phyloP scores from a whole-genome alignment of 2,888 invertebrate species.

The Penaeus monodon region DNA sequence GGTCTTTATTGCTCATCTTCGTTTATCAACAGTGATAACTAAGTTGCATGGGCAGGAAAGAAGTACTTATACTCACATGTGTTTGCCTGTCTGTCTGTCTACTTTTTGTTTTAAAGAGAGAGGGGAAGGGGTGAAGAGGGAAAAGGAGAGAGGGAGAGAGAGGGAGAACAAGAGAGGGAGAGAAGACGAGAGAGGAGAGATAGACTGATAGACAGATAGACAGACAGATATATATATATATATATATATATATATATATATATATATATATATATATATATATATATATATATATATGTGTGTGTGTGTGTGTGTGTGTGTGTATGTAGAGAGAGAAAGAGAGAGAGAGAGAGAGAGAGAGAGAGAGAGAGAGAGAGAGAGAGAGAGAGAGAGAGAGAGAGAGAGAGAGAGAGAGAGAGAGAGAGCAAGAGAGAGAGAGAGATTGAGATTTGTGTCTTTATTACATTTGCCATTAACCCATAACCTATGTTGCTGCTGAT shows the following conservation, averaged over 20 bases:
- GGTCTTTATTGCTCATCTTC: no score
- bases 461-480: no score
- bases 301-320: no score
- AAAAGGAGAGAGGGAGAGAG: not conserved
- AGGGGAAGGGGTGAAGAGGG: not conserved
- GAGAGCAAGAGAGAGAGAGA: not conserved
- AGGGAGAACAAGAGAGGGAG: not conserved
- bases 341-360: not conserved
- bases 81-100: not conserved
- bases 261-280: no score
- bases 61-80: not conserved
- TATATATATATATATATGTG: no score
- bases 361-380: slow-evolving; percentile 1
- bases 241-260: no score
- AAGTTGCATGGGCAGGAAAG: not conserved
- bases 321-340: not conserved
- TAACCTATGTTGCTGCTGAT: no score
- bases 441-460: no score
- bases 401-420: no score
- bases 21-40: no score
- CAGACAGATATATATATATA: no score
- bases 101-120: not conserved
- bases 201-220: not conserved
- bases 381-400: not conserved
- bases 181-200: not conserved